Conservation (phyloP, 2,797 vertebrate species). For the Gymnopithys bicolor region DNA sequence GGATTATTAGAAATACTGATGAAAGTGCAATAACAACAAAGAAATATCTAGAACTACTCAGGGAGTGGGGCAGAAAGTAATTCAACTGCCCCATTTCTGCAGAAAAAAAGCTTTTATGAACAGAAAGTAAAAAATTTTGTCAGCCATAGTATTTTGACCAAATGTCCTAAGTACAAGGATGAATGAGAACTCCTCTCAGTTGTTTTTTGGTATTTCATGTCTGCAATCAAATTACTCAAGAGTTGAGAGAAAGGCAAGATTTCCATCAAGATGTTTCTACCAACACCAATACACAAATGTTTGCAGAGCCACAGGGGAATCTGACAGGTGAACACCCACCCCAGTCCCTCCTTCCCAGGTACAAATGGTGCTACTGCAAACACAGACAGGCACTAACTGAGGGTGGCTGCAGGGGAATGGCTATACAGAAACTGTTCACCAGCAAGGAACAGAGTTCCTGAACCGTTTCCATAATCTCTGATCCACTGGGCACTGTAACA, state of each 20-base stretch:
- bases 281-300: neutral
- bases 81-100: neutral
- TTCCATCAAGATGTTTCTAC: neutral
- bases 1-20: neutral
- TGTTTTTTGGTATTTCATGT: neutral
- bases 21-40: neutral
- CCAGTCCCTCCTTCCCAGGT: neutral
- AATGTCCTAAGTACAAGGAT: neutral
- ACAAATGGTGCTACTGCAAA: neutral
- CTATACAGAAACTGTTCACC: neutral
- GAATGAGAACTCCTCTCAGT: neutral
- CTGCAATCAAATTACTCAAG: neutral
- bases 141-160: neutral
- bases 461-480: neutral
- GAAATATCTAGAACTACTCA: neutral
- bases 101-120: neutral
- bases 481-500: neutral
- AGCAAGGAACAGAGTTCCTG: neutral
- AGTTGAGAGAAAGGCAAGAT: neutral
- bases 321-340: neutral
- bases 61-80: neutral
- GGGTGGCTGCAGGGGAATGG: neutral
- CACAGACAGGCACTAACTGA: accelerated
- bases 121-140: neutral
- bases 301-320: neutral